phyloP scores from a whole-genome alignment of 1,140 invertebrate genomes.

The Drosophila hydei region DNA sequence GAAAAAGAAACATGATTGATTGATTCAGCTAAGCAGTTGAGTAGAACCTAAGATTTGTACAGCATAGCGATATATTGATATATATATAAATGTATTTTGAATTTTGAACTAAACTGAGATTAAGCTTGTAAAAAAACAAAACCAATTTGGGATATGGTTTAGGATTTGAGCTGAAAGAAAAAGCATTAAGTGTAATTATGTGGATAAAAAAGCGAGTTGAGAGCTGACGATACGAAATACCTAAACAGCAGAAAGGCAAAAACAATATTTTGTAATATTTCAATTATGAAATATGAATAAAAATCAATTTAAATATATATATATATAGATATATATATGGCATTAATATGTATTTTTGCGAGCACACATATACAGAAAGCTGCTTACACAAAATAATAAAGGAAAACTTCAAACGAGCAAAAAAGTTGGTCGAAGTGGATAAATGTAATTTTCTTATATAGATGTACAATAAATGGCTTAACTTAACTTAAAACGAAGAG shows the following conservation, averaged over 20 bases:
- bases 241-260: conserved; percentile 10
- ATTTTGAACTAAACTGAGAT: conserved; percentile 13
- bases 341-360: conserved; percentile 53
- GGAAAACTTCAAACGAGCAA: no score
- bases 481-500: conserved; percentile 25
- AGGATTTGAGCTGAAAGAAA: conserved; percentile 20
- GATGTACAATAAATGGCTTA: conserved; percentile 58
- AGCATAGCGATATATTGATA: conserved; percentile 63
- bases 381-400: conserved; percentile 25
- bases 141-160: conserved; percentile 21
- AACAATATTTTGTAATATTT: conserved; percentile 58
- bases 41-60: conserved; percentile 73
- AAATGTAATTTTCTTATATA: conserved; percentile 21
- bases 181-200: conserved; percentile 22
- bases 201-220: conserved; percentile 1
- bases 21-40: conserved; percentile 43
- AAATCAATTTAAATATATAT: not conserved
- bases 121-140: conserved; percentile 48
- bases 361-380: conserved; percentile 48
- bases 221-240: not conserved
- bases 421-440: not conserved
- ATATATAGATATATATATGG: conserved; percentile 25
- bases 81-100: conserved; percentile 26
- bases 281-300: conserved; percentile 10
- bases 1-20: conserved; percentile 12